Evolutionary conservation across 2,113 vertebrate species (phyloP).

Genomic region (Dipodomys spectabilis): DNA sequence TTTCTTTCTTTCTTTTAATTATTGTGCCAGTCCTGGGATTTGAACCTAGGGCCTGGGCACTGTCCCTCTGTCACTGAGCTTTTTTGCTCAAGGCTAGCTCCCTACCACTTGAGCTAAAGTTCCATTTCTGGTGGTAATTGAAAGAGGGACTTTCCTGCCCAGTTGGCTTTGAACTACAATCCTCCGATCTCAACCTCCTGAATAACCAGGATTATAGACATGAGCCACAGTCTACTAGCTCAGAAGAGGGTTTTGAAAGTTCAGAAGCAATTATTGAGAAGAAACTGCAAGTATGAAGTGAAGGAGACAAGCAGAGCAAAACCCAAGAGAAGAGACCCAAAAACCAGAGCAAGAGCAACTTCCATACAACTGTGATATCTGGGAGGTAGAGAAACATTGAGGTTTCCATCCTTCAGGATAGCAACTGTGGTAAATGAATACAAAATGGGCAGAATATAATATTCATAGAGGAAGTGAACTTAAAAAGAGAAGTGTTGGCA

Average conservation of each 20-base stretch:
- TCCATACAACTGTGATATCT: neutral
- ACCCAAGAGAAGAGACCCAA: neutral
- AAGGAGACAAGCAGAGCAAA: neutral
- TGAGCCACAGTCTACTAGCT: too few species aligned
- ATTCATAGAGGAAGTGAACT: neutral
- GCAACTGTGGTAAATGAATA: neutral
- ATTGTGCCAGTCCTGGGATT: too few species aligned
- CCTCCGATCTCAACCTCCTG: too few species aligned
- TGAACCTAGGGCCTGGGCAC: too few species aligned
- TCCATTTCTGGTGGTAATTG: too few species aligned
- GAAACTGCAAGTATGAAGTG: neutral
- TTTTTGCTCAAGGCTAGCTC: too few species aligned
- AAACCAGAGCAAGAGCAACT: neutral
- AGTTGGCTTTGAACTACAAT: too few species aligned
- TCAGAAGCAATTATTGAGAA: neutral
- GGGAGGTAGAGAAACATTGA: neutral
- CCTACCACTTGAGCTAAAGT: too few species aligned
- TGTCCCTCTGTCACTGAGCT: too few species aligned
- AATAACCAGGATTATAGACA: too few species aligned
- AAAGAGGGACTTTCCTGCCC: too few species aligned
- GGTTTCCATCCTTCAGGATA: neutral
- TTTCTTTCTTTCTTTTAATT: too few species aligned
- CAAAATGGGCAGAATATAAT: neutral
- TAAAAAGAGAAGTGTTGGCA: neutral
- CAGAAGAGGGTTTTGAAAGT: neutral